These are phyloP conservation scores for Aphrocallistes beatrix DNA, from an alignment of 37 sponge, comb jelly and placozoan genomes.

Conservation along the genomic window DNA sequence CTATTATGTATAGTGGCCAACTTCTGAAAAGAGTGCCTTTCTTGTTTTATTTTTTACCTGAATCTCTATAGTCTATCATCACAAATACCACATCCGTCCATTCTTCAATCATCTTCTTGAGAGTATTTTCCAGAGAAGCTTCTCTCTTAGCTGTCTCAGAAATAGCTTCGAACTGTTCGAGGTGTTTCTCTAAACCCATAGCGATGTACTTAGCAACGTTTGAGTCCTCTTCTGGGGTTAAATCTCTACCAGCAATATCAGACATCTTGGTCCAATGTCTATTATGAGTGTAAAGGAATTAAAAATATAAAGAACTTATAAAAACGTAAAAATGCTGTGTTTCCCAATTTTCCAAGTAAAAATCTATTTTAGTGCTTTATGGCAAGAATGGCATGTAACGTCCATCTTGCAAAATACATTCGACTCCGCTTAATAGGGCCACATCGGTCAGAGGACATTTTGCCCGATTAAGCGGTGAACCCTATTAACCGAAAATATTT, in stretches of 20 bases:
- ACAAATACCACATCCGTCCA: constrained; percentile 72
- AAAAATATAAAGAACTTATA: background rate
- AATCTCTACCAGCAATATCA: constrained; percentile 62
- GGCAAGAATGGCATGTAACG: no score
- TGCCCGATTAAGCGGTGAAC: no score
- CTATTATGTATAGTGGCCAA: no score
- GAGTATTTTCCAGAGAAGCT: constrained; percentile 91
- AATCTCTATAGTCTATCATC: background rate
- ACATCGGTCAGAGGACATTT: no score
- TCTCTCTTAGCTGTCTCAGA: constrained; percentile 99
- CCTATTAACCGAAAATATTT: no score
- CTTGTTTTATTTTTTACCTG: background rate
- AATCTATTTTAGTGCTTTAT: no score
- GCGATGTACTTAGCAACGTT: constrained; percentile 72
- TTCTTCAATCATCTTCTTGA: constrained; percentile 89
- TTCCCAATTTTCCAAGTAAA: no score
- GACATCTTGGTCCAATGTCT: constrained; percentile 91
- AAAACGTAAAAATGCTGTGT: no score
- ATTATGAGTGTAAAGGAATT: background rate
- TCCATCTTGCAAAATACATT: no score
- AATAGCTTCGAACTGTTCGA: constrained; percentile 95
- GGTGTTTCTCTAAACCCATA: constrained; percentile 78
- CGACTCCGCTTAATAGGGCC: no score
- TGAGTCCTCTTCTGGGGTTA: constrained; percentile 71
- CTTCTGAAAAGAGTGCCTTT: no score